Evolutionary conservation across 2,888 invertebrate species (phyloP).

Genomic region (Eilema caniola): DNA sequence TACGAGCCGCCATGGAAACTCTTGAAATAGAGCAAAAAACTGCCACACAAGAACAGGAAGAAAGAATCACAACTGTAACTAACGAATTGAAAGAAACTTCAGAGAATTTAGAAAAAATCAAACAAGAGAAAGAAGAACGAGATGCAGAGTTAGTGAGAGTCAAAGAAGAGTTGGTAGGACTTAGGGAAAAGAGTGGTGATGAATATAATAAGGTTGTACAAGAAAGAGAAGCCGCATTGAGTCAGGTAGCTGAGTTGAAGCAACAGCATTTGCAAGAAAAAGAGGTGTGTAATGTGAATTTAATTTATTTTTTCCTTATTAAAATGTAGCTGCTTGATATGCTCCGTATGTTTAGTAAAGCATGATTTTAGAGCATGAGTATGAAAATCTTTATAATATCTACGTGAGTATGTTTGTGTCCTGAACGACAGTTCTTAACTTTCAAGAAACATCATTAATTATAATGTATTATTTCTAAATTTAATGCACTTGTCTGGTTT

Average conservation of each 20-base stretch:
- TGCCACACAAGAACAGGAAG: conserved; percentile 74
- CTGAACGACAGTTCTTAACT: not conserved
- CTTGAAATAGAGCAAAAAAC: conserved; percentile 81
- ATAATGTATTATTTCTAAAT: not conserved
- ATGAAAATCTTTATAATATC: not conserved
- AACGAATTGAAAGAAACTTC: conserved; percentile 76
- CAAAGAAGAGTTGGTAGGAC: conserved; percentile 71
- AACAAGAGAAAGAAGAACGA: conserved; percentile 70
- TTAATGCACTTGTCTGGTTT: not conserved
- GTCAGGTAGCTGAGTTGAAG: conserved; percentile 69
- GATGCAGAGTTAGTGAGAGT: conserved; percentile 72
- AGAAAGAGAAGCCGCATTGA: conserved; percentile 73
- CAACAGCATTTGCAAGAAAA: conserved; percentile 74
- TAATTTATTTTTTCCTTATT: not conserved
- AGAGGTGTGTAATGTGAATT: conserved; percentile 70
- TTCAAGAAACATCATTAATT: not conserved
- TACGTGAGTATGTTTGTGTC: not conserved
- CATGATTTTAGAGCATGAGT: conserved; percentile 11
- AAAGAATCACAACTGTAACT: conserved; percentile 68
- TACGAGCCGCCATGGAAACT: conserved; percentile 78
- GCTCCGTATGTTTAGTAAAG: conserved; percentile 15
- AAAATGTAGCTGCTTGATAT: conserved; percentile 15
- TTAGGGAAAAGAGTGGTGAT: conserved; percentile 74
- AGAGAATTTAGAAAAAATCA: conserved; percentile 69
- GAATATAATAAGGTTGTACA: conserved; percentile 75